These are phyloP conservation scores for Gymnobelideus leadbeateri DNA, from an alignment of 2,113 vertebrate genomes.

Conservation along the genomic window DNA sequence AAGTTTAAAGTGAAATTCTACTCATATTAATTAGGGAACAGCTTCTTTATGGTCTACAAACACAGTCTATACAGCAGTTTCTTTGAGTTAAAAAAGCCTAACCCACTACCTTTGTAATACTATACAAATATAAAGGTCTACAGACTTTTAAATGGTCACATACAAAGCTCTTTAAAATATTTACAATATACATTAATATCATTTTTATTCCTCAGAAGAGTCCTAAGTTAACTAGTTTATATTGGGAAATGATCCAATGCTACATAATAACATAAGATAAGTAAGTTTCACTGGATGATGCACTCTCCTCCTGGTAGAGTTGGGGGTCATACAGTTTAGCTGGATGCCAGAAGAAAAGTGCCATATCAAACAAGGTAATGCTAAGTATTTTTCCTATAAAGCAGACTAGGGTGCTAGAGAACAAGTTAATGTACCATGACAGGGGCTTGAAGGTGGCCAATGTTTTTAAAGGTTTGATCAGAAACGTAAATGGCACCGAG, in stretches of 20 bases:
- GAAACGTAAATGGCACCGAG: background rate
- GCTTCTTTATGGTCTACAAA: background rate
- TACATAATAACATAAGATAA: slow-evolving; percentile 16
- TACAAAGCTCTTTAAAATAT: background rate
- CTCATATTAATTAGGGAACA: background rate
- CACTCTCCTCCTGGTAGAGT: no score
- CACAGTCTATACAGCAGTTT: background rate
- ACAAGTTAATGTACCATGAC: no score
- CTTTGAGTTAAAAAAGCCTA: background rate
- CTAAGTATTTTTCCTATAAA: no score
- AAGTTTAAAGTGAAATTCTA: slow-evolving; percentile 2
- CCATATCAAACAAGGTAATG: no score
- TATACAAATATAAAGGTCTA: background rate
- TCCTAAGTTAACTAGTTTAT: slow-evolving; percentile 16
- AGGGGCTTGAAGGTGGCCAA: no score
- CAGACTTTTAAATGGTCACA: background rate
- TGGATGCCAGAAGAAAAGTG: no score
- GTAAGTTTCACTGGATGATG: background rate
- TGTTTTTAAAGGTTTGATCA: background rate
- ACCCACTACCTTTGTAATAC: background rate
- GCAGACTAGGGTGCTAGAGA: no score
- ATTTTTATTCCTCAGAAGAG: slow-evolving; percentile 24
- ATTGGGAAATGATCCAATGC: slow-evolving; percentile 18
- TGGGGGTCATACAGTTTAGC: no score
- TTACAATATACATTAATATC: background rate